phyloP scores from a whole-genome alignment of 2,888 invertebrate genomes.

The Azorinus chamasolen region DNA sequence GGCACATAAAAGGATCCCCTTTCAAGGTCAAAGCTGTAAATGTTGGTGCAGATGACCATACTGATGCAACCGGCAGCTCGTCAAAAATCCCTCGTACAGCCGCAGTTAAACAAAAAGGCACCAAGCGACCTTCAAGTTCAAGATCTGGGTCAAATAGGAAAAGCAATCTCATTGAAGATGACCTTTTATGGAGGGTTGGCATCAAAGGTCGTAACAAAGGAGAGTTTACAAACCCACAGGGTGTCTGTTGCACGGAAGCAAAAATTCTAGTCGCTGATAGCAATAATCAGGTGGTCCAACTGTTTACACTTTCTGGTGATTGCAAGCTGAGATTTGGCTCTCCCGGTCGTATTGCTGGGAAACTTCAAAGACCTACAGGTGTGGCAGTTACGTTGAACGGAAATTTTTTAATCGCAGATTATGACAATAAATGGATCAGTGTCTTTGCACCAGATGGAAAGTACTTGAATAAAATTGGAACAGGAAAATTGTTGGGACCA shows the following conservation, averaged over 20 bases:
- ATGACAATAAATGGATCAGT: conserved; percentile 88
- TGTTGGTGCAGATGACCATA: conserved; percentile 77
- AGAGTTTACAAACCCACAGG: conserved; percentile 88
- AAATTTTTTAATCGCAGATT: conserved; percentile 88
- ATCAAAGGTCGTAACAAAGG: conserved; percentile 87
- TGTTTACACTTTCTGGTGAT: conserved; percentile 86
- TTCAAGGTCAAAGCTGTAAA: conserved; percentile 85
- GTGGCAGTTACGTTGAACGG: conserved; percentile 87
- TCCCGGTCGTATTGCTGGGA: conserved; percentile 87
- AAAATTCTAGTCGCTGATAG: conserved; percentile 87
- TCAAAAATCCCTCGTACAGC: conserved; percentile 85
- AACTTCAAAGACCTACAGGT: conserved; percentile 88
- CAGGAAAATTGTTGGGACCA: conserved; percentile 87
- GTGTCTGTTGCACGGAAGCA: conserved; percentile 86
- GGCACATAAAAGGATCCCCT: conserved; percentile 87
- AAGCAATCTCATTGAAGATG: conserved; percentile 87
- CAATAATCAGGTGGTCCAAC: conserved; percentile 87
- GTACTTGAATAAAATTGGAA: conserved; percentile 87
- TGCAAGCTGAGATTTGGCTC: conserved; percentile 86
- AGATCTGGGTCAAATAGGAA: conserved; percentile 86
- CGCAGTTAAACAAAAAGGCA: conserved; percentile 85
- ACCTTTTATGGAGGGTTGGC: conserved; percentile 87
- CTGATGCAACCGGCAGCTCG: conserved; percentile 76
- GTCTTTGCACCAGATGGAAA: conserved; percentile 87
- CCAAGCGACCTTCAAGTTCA: conserved; percentile 86